Conservation (phyloP, 2,113 vertebrate genomes). For the Ptilonorhynchus violaceus region DNA sequence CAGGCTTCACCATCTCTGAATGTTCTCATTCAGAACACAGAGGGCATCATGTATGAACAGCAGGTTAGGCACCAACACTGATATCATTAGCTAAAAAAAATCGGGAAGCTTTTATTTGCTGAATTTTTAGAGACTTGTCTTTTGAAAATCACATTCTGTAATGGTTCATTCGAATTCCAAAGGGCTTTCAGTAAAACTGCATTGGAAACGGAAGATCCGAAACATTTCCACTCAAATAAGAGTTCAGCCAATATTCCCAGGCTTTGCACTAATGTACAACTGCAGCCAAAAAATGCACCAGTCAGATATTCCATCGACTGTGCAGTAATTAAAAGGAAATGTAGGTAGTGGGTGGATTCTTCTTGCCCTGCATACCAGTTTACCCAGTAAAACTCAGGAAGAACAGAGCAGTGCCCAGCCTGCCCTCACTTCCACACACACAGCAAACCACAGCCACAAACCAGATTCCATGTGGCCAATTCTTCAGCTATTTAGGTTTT, state of each 20-base stretch:
- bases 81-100: background rate
- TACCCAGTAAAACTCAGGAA: background rate
- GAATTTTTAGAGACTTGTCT: background rate
- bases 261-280: background rate
- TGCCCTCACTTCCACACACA: background rate
- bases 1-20: background rate
- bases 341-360: background rate
- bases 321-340: background rate
- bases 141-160: background rate
- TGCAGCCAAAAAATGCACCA: background rate
- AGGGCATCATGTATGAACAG: background rate
- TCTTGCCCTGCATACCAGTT: background rate
- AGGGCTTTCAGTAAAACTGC: background rate
- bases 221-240: background rate
- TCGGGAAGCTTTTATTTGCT: background rate
- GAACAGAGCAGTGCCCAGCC: background rate
- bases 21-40: background rate
- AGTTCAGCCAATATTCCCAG: background rate
- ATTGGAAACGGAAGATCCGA: background rate
- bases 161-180: background rate
- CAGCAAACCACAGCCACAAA: background rate
- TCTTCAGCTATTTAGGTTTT: background rate
- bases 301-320: background rate
- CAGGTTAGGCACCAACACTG: background rate
- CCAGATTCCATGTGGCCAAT: background rate